Base-by-base conservation (phyloP, 2,113 vertebrate genomes). In the Catagonus wagneri region DNA sequence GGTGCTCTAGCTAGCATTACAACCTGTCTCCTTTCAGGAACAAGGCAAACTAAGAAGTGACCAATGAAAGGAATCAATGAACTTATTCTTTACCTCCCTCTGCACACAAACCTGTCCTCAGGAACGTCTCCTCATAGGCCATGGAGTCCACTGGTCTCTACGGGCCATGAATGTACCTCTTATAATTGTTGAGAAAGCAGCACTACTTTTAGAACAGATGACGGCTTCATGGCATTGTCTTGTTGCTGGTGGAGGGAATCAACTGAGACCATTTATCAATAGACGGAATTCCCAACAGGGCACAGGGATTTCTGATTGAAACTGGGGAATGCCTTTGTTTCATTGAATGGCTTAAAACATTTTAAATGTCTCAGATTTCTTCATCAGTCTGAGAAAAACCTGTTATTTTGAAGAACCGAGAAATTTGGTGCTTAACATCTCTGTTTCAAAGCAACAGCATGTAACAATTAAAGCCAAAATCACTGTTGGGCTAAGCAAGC, bases 361-460 rank as follows among this genome's bases (percentile, higher is more conserved):
- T 56, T 61, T 54, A 60, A 90, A 36, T 88, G 39, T 91, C n/a
- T 92, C 10, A 17, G 36, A 79, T 22, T 90, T 89, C 58, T 85
- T 52, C 56, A 8, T 83, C 25, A 23, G 36, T 89, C 27, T 50
- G 34, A 81, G 69, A 65, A 83, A 79, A 81, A 56, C 13, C 36
- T 27, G n/a, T 87, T 83, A 81, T 84, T 88, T 90, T 75, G 54
- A 75, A 85, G 94, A 90, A 39, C 25, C 83, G n/a, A 83, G 29
- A 44, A 76, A 87, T 60, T 79, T 27, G 78, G 39, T 39, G 50
- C 22, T 87, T 84, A 60, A 58, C 16, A 63, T 50, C 65, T 83
- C 14, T 90, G 36, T 88, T 52, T n/a, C 25, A 75, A 71, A 92
- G 81, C 17, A 86, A 39, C 8, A 93, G 61, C 63, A 39, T 75